Evolutionary conservation across 2,888 invertebrate genomes (phyloP).

Genomic region (Lepidocyrtinus sp.): DNA sequence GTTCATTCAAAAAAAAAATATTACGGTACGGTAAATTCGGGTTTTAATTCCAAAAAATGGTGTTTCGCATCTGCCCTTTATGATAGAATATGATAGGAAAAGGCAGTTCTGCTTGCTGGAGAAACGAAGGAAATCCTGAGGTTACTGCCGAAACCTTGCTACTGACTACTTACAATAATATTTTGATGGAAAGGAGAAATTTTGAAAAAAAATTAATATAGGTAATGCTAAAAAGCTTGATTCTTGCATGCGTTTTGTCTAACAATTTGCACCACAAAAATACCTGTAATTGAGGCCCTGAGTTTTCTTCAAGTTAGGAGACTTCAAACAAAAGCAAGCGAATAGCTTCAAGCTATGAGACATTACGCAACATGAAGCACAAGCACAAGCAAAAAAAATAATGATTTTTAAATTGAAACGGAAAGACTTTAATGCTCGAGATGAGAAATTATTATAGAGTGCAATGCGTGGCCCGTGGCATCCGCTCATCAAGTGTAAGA

Average conservation of each 20-base stretch:
- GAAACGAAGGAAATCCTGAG: not conserved
- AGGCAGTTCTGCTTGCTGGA: conserved; percentile 12
- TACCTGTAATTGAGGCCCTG: too few species aligned
- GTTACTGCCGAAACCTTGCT: too few species aligned
- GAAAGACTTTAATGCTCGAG: not conserved
- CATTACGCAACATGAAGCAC: conserved; percentile 14
- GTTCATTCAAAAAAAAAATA: conserved; percentile 43
- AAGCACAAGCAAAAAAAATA: not conserved
- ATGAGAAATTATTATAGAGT: not conserved
- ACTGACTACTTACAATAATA: too few species aligned
- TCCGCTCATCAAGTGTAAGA: conserved; percentile 6
- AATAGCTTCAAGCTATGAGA: not conserved
- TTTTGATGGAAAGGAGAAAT: too few species aligned
- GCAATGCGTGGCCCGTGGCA: conserved; percentile 15
- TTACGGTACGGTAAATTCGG: conserved; percentile 53
- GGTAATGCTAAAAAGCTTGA: not conserved
- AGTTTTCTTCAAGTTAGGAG: too few species aligned
- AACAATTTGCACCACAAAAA: too few species aligned
- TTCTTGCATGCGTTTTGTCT: too few species aligned
- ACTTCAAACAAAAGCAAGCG: not conserved
- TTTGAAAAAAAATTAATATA: not conserved
- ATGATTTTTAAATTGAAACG: not conserved
- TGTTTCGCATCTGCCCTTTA: conserved; percentile 46
- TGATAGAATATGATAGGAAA: not conserved
- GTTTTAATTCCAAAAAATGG: conserved; percentile 13